Conservation (phyloP, 23 tunicate genomes). For the Diplosoma virens region DNA sequence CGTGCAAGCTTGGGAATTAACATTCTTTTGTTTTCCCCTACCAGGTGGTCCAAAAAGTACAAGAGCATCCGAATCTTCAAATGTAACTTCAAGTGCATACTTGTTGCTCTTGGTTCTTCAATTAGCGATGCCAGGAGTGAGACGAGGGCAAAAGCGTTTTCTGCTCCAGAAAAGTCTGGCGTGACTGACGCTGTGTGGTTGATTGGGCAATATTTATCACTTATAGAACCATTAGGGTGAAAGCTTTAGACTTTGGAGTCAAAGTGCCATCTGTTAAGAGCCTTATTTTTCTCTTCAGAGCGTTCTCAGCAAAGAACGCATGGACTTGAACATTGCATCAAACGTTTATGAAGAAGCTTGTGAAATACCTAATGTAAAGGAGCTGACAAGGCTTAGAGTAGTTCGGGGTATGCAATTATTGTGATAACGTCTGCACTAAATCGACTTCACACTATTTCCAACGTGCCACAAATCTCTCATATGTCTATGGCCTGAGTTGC, state of each 20-base stretch:
- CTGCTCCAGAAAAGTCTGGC: conserved; percentile 5
- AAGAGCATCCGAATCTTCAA: conserved; percentile 17
- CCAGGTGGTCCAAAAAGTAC: conserved; percentile 15
- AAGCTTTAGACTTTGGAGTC: conserved; percentile 18
- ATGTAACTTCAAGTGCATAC: not conserved
- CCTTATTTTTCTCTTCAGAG: conserved; percentile 2
- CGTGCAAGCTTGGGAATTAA: not conserved
- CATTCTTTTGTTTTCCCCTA: conserved; percentile 24
- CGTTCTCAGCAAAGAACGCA: not conserved
- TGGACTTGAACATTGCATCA: not conserved
- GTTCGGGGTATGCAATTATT: not conserved
- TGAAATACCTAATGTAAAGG: no score
- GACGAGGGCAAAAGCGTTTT: conserved; percentile 21
- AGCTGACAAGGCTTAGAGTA: not conserved
- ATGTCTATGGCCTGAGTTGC: no score
- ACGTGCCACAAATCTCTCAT: no score
- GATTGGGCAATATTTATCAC: conserved; percentile 6
- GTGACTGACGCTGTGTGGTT: conserved; percentile 10
- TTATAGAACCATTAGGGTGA: not conserved
- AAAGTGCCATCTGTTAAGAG: not conserved
- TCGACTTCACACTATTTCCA: no score
- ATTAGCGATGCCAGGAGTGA: no score
- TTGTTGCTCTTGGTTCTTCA: conserved; percentile 20
- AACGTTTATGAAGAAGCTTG: conserved; percentile 1
- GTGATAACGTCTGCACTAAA: not conserved